Base-by-base conservation (phyloP, 2,888 invertebrate genomes). In the Folsomia candida region DNA sequence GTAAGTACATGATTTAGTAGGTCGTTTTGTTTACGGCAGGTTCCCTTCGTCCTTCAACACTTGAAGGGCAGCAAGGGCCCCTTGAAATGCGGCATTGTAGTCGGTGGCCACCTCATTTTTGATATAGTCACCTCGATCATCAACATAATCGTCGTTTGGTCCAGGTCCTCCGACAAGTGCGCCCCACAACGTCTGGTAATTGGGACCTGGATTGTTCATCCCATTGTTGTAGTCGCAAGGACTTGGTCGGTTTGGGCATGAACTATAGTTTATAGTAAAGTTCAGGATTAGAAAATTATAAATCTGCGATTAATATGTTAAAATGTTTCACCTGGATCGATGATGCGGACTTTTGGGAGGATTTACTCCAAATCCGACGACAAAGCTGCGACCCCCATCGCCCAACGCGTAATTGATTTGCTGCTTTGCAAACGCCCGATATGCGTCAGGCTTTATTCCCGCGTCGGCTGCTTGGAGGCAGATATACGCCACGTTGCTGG, bases 151-250 rank as follows among this genome's bases (percentile, higher is more conserved):
- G 76, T 87, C 87, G 57, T 84, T 84, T 71, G 83, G 83, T 76
- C 86, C 85, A 0, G 87, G 87, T 0, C 87, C 87, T 54, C 87
- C 87, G 1, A 87, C 87, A 47, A 87, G 78, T 20, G 87, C 87
- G 0, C 87, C 87, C 73, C 84, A 84, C 2, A 87, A 81, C 2
- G 84, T 82, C 77, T 87, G 87, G 0, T 86, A 86, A 80, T 87
- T 87, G 0, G 86, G 83, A 1, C 81, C 82, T 27, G 83, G 83
- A 18, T 72, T 76, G n/a, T 65, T 47, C 20, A 71, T 60, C 76
- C 83, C 85, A 57, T 84, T 82, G 4, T 84, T 81, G 86, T 86
- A 86, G 27, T 84, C 84, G 74, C 87, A 87, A 0, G 84, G 79
- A 1, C 80, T 81, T 3, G 87, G 87, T 51, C 78, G 80, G 76